A percentile compares a stretch with the other conserved stretches of the same genome.
Evolutionary conservation across 2,797 vertebrate genomes (phyloP).

Genomic region (Acestrorhynchus altus): DNA sequence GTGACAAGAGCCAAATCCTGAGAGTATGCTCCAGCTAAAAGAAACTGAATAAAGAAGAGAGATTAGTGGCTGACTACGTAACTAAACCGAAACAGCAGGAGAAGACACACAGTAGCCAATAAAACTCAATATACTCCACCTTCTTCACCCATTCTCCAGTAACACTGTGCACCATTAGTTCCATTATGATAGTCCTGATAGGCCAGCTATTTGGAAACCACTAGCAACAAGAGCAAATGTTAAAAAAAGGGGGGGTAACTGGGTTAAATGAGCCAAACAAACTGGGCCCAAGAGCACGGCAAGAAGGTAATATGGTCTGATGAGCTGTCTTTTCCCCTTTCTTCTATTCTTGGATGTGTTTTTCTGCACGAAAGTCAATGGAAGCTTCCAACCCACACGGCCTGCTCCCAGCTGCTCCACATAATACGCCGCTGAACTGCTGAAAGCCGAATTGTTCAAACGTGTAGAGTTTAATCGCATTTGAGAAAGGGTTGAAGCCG

Average conservation of each 20-base stretch:
- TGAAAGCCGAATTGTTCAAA: constrained; percentile 40
- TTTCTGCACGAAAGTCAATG: constrained; percentile 4
- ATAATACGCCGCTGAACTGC: constrained; percentile 5
- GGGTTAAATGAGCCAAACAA: constrained; percentile 4
- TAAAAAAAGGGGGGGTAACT: not conserved
- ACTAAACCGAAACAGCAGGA: not conserved
- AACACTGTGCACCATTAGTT: constrained; percentile 3
- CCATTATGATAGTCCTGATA: constrained; percentile 14
- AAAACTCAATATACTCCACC: not conserved
- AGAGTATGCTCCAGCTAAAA: not conserved
- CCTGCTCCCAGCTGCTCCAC: constrained; percentile 8
- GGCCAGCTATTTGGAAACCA: not conserved
- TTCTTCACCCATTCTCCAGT: not conserved
- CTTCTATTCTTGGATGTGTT: not conserved
- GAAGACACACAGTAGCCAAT: not conserved
- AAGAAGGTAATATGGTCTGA: not conserved
- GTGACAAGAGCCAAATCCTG: not conserved
- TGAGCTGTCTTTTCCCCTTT: not conserved
- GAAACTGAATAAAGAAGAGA: not conserved
- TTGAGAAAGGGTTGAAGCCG: not conserved
- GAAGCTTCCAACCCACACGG: constrained; percentile 3
- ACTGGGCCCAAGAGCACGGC: not conserved
- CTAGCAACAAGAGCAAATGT: constrained; percentile 1
- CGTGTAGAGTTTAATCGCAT: constrained; percentile 22
- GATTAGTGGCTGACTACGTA: not conserved